Conservation (phyloP, 1,140 invertebrate genomes). For the Pseudomyrmex pallidus region DNA sequence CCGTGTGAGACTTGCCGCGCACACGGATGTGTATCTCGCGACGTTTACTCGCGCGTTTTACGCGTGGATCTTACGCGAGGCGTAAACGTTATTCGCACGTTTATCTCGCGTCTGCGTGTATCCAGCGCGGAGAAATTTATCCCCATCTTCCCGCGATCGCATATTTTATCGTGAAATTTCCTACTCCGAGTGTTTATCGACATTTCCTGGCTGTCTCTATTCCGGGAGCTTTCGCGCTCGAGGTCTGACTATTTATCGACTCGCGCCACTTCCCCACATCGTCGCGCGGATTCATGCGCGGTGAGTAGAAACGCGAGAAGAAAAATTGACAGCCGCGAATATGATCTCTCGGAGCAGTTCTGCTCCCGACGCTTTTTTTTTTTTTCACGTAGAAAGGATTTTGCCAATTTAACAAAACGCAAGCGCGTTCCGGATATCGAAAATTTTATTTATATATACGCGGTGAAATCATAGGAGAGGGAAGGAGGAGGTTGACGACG, state of each 20-base stretch:
- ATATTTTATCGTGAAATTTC: constrained; percentile 40
- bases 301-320: constrained; percentile 7
- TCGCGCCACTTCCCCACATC: constrained; percentile 38
- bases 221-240: background rate
- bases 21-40: constrained; percentile 10
- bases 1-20: constrained; percentile 3
- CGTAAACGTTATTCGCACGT: background rate
- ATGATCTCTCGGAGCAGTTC: constrained; percentile 36
- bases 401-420: too few relatives aligned
- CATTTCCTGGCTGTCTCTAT: constrained; percentile 31
- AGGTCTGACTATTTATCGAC: constrained; percentile 54
- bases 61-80: constrained; percentile 16
- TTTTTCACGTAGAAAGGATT: background rate
- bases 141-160: background rate
- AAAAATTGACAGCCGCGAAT: constrained; percentile 17
- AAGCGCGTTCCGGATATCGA: too few relatives aligned
- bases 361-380: too few relatives aligned
- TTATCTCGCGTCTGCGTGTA: constrained; percentile 3
- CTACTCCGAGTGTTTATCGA: constrained; percentile 25
- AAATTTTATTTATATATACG: background rate
- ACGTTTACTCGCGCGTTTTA: constrained; percentile 49
- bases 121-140: constrained; percentile 20
- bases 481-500: constrained; percentile 29
- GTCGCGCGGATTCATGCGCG: constrained; percentile 15
- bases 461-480: constrained; percentile 40